phyloP scores from a whole-genome alignment of 2,113 vertebrate species.

The Neolamprologus falcicula region DNA sequence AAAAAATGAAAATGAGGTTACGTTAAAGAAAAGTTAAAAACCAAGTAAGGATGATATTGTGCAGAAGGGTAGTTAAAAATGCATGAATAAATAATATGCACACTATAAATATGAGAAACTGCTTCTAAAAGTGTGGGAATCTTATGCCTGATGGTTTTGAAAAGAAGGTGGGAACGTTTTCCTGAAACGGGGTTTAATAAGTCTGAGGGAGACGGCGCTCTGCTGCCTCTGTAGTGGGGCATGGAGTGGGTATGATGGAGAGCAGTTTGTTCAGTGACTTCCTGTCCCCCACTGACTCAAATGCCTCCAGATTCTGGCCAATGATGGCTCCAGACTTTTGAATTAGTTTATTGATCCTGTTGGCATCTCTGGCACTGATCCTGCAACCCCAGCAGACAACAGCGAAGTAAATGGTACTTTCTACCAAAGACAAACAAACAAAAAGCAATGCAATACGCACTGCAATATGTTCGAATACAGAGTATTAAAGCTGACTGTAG shows the following conservation, averaged over 20 bases:
- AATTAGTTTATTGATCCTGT: neutral
- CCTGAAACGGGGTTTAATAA: rapidly evolving
- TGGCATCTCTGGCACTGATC: neutral
- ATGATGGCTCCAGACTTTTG: neutral
- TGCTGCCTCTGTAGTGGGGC: neutral
- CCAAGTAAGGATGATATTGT: neutral
- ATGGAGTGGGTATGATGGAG: neutral
- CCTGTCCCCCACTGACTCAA: neutral
- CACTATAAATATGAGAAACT: neutral
- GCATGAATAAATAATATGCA: neutral
- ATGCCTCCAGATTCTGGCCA: neutral
- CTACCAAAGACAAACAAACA: neutral
- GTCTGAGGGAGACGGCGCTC: neutral
- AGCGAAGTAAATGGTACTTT: neutral
- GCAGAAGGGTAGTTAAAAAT: neutral
- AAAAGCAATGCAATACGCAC: neutral
- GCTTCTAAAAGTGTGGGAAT: neutral
- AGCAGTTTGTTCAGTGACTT: neutral
- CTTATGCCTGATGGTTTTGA: neutral
- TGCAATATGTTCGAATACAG: neutral
- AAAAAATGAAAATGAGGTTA: neutral
- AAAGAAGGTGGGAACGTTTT: neutral
- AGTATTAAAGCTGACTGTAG: neutral
- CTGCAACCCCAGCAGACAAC: neutral
- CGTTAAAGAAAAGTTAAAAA: rapidly evolving